Evolutionary conservation across 2,797 vertebrate genomes (phyloP).

Genomic region (Mycteria americana): DNA sequence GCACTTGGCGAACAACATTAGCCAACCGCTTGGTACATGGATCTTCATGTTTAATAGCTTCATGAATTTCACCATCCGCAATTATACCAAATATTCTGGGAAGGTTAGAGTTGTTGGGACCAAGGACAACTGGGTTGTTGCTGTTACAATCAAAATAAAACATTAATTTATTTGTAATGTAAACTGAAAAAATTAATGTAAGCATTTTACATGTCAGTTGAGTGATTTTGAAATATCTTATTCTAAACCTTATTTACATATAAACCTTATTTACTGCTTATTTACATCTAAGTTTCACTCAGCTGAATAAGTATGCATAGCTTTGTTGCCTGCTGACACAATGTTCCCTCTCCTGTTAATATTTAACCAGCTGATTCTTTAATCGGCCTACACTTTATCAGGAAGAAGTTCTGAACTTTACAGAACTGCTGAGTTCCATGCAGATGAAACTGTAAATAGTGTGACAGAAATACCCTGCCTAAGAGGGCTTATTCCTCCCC

Average conservation of each 20-base stretch:
- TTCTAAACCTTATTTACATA: not conserved
- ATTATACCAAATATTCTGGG: constrained; percentile 97
- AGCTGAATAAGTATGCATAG: not conserved
- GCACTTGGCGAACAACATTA: constrained; percentile 96
- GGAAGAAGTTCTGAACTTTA: constrained; percentile 30
- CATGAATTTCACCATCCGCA: constrained; percentile 92
- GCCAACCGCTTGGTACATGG: constrained; percentile 93
- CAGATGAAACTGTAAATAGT: not conserved
- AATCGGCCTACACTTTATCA: not conserved
- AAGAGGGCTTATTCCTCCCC: not conserved
- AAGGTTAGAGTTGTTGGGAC: constrained; percentile 94
- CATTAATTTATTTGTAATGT: too few relatives aligned
- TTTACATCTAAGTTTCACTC: not conserved
- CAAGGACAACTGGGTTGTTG: constrained; percentile 95
- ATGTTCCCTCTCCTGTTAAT: constrained; percentile 19
- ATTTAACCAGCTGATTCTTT: constrained; percentile 26
- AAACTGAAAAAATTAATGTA: not conserved
- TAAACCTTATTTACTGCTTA: not conserved
- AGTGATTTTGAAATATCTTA: not conserved
- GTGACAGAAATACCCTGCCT: not conserved
- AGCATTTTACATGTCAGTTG: not conserved
- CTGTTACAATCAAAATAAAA: constrained; percentile 74
- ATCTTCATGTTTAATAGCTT: constrained; percentile 93
- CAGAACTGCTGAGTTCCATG: not conserved
- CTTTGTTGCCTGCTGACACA: not conserved